Conservation (phyloP, 2,888 invertebrate genomes). For the Elaeidobius kamerunicus region DNA sequence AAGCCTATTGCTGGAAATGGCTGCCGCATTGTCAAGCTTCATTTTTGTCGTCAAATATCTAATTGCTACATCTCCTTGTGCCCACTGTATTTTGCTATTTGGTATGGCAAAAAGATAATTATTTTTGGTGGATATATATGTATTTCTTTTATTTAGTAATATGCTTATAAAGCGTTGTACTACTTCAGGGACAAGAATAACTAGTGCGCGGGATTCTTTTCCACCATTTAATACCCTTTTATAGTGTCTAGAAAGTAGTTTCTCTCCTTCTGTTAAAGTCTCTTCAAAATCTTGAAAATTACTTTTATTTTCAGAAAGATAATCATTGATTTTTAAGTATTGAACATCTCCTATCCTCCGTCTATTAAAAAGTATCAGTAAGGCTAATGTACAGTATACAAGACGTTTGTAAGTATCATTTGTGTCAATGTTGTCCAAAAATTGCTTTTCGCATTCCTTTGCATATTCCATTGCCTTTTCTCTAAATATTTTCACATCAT, state of each 20-base stretch:
- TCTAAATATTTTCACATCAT: constrained; percentile 34
- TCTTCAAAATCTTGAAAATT: constrained; percentile 32
- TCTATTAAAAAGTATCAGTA: constrained; percentile 34
- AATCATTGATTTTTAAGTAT: constrained; percentile 32
- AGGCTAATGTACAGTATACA: constrained; percentile 24
- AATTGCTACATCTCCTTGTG: constrained; percentile 37
- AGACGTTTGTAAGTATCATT: constrained; percentile 31
- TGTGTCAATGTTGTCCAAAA: constrained; percentile 25
- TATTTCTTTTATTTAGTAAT: constrained; percentile 32
- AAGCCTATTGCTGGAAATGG: constrained; percentile 35
- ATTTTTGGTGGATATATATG: constrained; percentile 35
- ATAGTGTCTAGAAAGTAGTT: constrained; percentile 34
- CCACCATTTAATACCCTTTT: constrained; percentile 37
- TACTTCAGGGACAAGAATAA: constrained; percentile 36
- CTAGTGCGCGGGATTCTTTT: constrained; percentile 38
- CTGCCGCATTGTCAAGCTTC: too few species aligned
- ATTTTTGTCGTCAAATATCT: constrained; percentile 28
- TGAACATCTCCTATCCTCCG: constrained; percentile 33
- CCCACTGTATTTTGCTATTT: constrained; percentile 35
- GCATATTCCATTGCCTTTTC: constrained; percentile 30
- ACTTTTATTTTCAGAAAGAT: constrained; percentile 20
- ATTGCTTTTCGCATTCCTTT: constrained; percentile 20
- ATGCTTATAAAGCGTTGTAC: constrained; percentile 31
- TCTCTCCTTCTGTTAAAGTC: constrained; percentile 32
- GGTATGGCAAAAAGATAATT: constrained; percentile 37